Percentiles rank a stretch among this genome's conserved stretches.
These are phyloP conservation scores for Apotomis turbidana DNA, from an alignment of 2,888 invertebrate species.

Conservation along the genomic window DNA sequence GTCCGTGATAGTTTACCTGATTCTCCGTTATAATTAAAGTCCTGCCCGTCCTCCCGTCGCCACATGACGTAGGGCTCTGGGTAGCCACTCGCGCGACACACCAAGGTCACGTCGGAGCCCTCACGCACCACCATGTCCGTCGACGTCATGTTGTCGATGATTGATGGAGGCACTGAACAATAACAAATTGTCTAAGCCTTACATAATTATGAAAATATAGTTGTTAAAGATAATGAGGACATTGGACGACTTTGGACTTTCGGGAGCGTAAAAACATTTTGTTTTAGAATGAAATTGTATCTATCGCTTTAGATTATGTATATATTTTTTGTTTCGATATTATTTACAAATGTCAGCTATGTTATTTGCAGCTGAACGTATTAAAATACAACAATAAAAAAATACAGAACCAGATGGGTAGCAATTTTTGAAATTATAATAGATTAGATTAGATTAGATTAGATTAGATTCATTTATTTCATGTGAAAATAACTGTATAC, in stretches of 20 bases:
- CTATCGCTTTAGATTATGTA: too few species aligned
- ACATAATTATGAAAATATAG: constrained; percentile 23
- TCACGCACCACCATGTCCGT: constrained; percentile 96
- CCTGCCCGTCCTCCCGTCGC: constrained; percentile 94
- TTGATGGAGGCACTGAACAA: constrained; percentile 92
- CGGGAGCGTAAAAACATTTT: not conserved
- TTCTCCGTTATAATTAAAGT: constrained; percentile 94
- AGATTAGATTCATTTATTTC: too few species aligned
- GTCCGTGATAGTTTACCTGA: constrained; percentile 83
- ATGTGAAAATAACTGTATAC: too few species aligned
- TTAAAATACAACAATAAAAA: too few species aligned
- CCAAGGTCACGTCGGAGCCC: constrained; percentile 93
- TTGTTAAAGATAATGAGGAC: constrained; percentile 18
- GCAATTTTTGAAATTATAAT: too few species aligned
- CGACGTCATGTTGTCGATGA: constrained; percentile 94
- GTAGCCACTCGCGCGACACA: constrained; percentile 94
- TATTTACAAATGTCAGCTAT: too few species aligned
- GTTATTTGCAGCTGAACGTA: too few species aligned
- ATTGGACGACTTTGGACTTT: not conserved
- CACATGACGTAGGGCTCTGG: constrained; percentile 97
- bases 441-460: too few species aligned
- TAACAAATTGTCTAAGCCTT: constrained; percentile 38
- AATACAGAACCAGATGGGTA: too few species aligned
- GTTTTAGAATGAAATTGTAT: not conserved
- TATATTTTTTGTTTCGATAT: too few species aligned